phyloP scores from a whole-genome alignment of 2,797 vertebrate genomes.

The Oryzias dopingdopingensis region DNA sequence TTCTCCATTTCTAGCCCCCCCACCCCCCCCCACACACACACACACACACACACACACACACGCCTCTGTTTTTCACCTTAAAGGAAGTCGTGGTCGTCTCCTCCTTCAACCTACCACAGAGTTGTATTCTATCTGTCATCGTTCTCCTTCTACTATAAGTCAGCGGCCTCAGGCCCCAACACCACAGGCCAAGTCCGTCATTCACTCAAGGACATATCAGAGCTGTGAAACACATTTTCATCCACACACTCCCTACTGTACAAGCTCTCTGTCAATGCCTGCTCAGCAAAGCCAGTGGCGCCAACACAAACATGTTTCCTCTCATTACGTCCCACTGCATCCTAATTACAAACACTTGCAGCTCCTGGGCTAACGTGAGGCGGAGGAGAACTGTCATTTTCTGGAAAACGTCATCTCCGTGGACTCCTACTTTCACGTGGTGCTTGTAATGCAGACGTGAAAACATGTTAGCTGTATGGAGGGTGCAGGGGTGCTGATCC shows the following conservation, averaged over 20 bases:
- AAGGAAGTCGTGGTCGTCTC: constrained; percentile 47
- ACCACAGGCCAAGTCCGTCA: constrained; percentile 49
- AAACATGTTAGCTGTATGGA: neutral
- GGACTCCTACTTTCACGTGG: neutral
- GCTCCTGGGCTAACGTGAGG: constrained; percentile 8
- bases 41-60: constrained; percentile 9
- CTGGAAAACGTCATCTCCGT: constrained; percentile 1
- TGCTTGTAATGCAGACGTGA: neutral
- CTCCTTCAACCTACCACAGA: constrained; percentile 61
- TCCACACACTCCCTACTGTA: constrained; percentile 4
- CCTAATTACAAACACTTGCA: constrained; percentile 41
- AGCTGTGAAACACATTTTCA: constrained; percentile 49
- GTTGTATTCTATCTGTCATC: constrained; percentile 61
- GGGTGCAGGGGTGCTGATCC: constrained; percentile 19
- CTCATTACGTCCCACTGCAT: constrained; percentile 42
- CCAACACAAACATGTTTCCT: constrained; percentile 64
- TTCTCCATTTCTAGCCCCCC: constrained; percentile 25
- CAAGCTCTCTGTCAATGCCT: constrained; percentile 50
- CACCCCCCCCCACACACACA: neutral
- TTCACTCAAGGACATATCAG: constrained; percentile 33
- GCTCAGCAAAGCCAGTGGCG: constrained; percentile 44
- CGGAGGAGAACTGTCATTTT: constrained; percentile 31
- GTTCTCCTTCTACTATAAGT: constrained; percentile 38
- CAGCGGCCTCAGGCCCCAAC: constrained; percentile 42
- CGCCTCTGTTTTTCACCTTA: constrained; percentile 19